Evolutionary conservation across 2,888 invertebrate species (phyloP), one percentile per base, ranked within the genome.

Genomic region (Lasius platythorax): DNA sequence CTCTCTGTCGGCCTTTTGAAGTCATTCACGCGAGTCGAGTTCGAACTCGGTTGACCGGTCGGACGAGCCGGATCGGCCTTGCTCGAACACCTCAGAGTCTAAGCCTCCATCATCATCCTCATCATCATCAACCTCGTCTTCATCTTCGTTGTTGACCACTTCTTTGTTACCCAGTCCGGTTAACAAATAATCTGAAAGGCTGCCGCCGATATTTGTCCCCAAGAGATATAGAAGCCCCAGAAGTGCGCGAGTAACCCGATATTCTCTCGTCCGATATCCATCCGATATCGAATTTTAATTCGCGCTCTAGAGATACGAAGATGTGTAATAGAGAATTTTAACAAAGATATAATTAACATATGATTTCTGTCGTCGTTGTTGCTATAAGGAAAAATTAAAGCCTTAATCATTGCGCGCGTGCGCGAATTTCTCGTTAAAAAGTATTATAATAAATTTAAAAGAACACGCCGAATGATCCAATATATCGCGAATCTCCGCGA

Each of bases 21-120:
- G 89, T 88, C 84, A 88, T 84, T 86, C 75, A 86, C 85, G 67
- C 85, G 72, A 85, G 88, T 70, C 83, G 88, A 82, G 86, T 90
- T 91, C 87, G 86, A 89, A 89, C 89, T 89, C 85, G 91, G 92
- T 89, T 91, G 92, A 91, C 91, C 91, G 92, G 92, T 92, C 91
- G 91, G 87, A 91, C 91, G 85, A 89, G 89, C 90, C 88, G 88
- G 90, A 91, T 88, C 92, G 90, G 89, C 92, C 91, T 92, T 91
- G 92, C 90, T 83, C 87, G 88, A 89, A 87, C 89, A 89, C 91
- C 89, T 88, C 88, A 74, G 68, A 81, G 87, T 87, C 89, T 86
- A 85, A 89, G 88, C 87, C 88, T 86, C 86, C 89, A 85, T 88
- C 89, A 87, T 89, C 89, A 53, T 86, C 82, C 85, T 86, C 76